phyloP scores from a whole-genome alignment of 2,888 invertebrate genomes.

The Stenolophus ochropezus region DNA sequence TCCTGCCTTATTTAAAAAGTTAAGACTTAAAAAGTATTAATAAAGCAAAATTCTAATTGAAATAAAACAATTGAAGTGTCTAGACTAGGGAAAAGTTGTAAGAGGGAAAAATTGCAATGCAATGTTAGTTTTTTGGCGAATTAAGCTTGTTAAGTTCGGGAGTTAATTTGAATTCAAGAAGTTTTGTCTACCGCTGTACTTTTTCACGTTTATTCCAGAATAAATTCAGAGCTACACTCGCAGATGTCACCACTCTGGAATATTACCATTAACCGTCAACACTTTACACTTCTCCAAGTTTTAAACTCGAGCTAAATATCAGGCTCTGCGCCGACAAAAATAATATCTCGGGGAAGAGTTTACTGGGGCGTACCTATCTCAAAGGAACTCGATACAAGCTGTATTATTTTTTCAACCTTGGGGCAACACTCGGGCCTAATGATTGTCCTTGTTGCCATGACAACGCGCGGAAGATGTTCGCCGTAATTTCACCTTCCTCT shows the following conservation, averaged over 20 bases:
- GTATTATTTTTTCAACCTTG: slow-evolving; percentile 32
- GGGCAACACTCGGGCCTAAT: neutral
- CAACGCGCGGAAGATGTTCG: neutral
- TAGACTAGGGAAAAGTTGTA: too few relatives aligned
- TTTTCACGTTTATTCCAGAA: neutral
- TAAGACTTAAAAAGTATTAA: too few relatives aligned
- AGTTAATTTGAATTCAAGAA: neutral
- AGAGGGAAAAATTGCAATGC: too few relatives aligned
- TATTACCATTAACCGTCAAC: slow-evolving; percentile 1
- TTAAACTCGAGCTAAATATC: slow-evolving; percentile 19
- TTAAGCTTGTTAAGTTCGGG: neutral
- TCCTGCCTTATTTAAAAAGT: too few relatives aligned
- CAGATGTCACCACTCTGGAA: slow-evolving; percentile 26
- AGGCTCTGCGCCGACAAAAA: neutral
- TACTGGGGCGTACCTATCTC: neutral
- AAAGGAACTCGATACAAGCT: slow-evolving; percentile 18
- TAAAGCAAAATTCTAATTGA: too few relatives aligned
- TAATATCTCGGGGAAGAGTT: slow-evolving; percentile 17
- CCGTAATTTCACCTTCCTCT: too few relatives aligned
- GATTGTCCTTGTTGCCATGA: neutral
- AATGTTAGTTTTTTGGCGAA: too few relatives aligned
- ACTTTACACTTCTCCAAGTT: slow-evolving; percentile 24
- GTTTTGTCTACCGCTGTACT: neutral
- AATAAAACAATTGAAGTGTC: too few relatives aligned
- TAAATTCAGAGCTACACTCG: slow-evolving; percentile 6